These are phyloP conservation scores for Arvicanthis niloticus DNA, from an alignment of 2,113 vertebrate genomes.

Conservation along the genomic window DNA sequence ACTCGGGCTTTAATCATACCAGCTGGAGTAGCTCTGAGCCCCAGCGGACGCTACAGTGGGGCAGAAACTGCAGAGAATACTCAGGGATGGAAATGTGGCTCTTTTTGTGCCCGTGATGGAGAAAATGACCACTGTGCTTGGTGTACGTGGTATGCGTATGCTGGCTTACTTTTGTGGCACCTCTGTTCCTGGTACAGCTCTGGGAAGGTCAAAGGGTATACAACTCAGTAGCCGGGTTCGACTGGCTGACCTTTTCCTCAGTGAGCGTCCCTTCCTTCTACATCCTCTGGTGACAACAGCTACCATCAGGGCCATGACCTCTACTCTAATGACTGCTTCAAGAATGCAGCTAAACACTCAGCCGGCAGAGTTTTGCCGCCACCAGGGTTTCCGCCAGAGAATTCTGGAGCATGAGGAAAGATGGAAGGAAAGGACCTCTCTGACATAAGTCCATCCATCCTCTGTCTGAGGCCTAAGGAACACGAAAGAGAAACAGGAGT, in stretches of 20 bases:
- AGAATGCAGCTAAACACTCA: not conserved
- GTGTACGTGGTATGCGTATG: not conserved
- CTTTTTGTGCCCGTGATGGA: conserved; percentile 30
- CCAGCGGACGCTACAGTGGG: not conserved
- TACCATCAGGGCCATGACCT: not conserved
- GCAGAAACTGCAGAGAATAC: not conserved
- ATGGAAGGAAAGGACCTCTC: not conserved
- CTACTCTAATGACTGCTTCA: conserved; percentile 22
- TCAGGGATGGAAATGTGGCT: not conserved
- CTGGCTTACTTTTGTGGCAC: not conserved
- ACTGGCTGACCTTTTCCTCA: not conserved
- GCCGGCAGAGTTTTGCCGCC: not conserved
- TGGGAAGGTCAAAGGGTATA: not conserved
- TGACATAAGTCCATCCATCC: not conserved
- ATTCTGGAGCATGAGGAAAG: not conserved
- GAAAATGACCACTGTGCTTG: not conserved
- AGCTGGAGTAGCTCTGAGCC: conserved; percentile 3
- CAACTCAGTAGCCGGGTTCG: not conserved
- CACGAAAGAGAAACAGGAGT: not conserved
- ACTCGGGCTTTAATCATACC: conserved; percentile 66
- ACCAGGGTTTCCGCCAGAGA: not conserved
- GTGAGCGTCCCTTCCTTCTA: not conserved
- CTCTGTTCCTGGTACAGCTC: not conserved
- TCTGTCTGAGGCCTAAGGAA: not conserved
- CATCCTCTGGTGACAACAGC: conserved; percentile 8